These are phyloP conservation scores for Pseudopipra pipra DNA, from an alignment of 2,113 vertebrate genomes.

Conservation along the genomic window DNA sequence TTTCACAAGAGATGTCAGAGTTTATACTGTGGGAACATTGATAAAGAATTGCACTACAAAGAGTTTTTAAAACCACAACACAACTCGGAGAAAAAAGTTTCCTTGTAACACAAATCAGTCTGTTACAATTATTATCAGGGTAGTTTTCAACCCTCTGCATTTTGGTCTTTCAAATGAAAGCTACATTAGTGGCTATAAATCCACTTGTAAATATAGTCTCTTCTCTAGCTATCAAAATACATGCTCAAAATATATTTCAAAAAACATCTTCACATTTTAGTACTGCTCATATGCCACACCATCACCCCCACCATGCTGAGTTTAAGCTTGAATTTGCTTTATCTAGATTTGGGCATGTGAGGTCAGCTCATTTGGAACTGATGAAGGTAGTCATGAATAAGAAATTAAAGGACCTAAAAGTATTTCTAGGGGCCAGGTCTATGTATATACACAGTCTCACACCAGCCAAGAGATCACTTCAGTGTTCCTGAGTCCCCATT, in stretches of 20 bases:
- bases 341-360: background rate
- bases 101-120: background rate
- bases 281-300: rapidly evolving
- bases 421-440: background rate
- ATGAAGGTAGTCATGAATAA: background rate
- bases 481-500: background rate
- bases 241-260: background rate
- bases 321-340: background rate
- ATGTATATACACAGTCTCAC: background rate
- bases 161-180: background rate
- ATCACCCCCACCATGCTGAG: rapidly evolving
- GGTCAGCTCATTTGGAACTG: background rate
- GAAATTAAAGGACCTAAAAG: background rate
- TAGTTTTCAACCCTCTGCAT: background rate
- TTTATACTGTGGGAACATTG: background rate
- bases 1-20: background rate
- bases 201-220: background rate
- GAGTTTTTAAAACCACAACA: background rate
- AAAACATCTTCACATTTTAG: background rate
- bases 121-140: background rate
- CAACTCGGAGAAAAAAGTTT: background rate
- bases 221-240: background rate
- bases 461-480: background rate
- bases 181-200: background rate
- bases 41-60: background rate